phyloP scores from a whole-genome alignment of 2,888 invertebrate genomes.

The Troides aeacus region DNA sequence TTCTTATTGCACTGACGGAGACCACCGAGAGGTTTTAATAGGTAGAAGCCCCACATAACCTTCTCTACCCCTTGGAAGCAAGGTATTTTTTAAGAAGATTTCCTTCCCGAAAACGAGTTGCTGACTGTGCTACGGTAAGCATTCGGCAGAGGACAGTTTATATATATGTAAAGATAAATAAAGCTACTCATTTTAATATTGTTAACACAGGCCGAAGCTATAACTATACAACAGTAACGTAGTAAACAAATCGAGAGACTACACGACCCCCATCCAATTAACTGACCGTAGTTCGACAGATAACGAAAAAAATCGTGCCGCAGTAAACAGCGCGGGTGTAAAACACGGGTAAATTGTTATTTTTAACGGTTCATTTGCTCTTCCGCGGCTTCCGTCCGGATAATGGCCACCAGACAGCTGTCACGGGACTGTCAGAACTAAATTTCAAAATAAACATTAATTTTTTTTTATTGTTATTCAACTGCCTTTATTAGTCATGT shows the following conservation, averaged over 20 bases:
- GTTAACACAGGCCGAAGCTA: not conserved
- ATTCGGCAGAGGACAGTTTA: too few relatives aligned
- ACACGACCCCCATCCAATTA: conserved; percentile 37
- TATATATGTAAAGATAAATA: too few relatives aligned
- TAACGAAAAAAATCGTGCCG: conserved; percentile 33
- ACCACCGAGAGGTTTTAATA: too few relatives aligned
- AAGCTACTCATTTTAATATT: too few relatives aligned
- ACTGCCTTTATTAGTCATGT: conserved; percentile 46
- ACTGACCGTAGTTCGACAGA: conserved; percentile 60
- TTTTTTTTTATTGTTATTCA: conserved; percentile 48
- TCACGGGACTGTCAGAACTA: conserved; percentile 67
- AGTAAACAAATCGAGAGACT: not conserved
- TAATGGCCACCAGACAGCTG: conserved; percentile 72
- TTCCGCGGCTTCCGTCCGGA: conserved; percentile 54
- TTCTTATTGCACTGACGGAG: too few relatives aligned
- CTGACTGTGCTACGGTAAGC: too few relatives aligned
- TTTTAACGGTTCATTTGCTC: conserved; percentile 71
- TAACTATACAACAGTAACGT: not conserved
- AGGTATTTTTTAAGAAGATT: too few relatives aligned
- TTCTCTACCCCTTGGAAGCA: too few relatives aligned
- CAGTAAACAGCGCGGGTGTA: conserved; percentile 50
- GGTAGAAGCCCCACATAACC: too few relatives aligned
- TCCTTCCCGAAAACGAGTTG: too few relatives aligned
- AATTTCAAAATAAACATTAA: conserved; percentile 72
- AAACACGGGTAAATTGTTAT: conserved; percentile 65